Evolutionary conservation across 2,888 invertebrate genomes (phyloP).

Genomic region (Hydrotaea diabolus): DNA sequence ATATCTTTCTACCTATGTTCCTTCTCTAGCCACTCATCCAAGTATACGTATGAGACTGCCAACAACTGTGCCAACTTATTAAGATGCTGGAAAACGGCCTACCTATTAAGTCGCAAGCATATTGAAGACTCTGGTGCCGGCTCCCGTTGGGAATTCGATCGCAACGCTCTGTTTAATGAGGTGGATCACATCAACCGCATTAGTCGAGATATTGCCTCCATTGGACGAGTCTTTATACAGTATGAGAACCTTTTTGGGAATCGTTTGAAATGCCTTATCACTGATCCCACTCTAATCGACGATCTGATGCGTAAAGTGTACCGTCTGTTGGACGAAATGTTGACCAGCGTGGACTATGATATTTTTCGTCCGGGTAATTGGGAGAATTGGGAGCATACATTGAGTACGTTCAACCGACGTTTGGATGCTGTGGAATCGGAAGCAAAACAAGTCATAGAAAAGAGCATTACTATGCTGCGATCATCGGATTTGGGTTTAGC

Average conservation of each 20-base stretch:
- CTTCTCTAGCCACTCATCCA: conserved; percentile 73
- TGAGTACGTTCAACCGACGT: conserved; percentile 89
- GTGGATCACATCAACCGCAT: conserved; percentile 93
- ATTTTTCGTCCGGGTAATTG: conserved; percentile 89
- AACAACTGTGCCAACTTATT: conserved; percentile 79
- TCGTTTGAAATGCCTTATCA: conserved; percentile 92
- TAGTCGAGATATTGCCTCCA: conserved; percentile 89
- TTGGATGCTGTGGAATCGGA: conserved; percentile 89
- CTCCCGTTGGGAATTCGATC: conserved; percentile 95
- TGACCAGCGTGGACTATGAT: conserved; percentile 90
- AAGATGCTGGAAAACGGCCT: conserved; percentile 83
- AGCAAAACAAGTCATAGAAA: conserved; percentile 91
- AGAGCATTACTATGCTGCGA: conserved; percentile 90
- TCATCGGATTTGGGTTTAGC: conserved; percentile 91
- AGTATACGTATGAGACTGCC: conserved; percentile 77
- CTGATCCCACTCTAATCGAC: conserved; percentile 93
- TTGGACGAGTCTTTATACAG: conserved; percentile 90
- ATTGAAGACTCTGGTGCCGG: conserved; percentile 94
- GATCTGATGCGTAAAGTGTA: conserved; percentile 91
- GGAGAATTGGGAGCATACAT: conserved; percentile 93
- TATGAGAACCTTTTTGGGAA: conserved; percentile 94
- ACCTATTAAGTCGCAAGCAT: conserved; percentile 88
- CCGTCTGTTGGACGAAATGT: conserved; percentile 87
- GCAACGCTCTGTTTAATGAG: conserved; percentile 88
- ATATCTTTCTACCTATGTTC: too few relatives aligned